Percentiles rank a stretch among this genome's conserved stretches.
These are phyloP conservation scores for Cantharis flavilabris DNA, from an alignment of 2,888 invertebrate genomes.

Conservation along the genomic window DNA sequence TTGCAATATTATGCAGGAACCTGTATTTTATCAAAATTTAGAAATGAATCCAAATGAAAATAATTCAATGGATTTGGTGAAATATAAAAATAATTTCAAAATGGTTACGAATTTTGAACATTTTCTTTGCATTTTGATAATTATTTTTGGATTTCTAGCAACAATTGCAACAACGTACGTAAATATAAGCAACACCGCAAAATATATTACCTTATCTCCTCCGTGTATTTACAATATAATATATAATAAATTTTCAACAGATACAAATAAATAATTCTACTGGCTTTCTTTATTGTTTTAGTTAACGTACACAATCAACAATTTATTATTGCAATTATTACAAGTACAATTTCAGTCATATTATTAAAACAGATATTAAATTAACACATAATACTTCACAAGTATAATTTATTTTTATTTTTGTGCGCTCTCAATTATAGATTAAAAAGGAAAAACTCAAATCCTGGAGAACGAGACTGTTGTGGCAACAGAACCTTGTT, in stretches of 20 bases:
- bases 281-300: conserved; percentile 7
- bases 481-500: conserved; percentile 59
- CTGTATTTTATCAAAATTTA: not conserved
- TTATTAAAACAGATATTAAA: conserved; percentile 25
- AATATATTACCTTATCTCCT: conserved; percentile 69
- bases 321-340: conserved; percentile 13
- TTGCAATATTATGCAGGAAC: not conserved
- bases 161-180: conserved; percentile 73
- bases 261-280: not conserved
- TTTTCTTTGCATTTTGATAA: conserved; percentile 59
- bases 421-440: conserved; percentile 40
- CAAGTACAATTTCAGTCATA: conserved; percentile 32
- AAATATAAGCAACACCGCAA: conserved; percentile 68
- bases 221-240: conserved; percentile 72
- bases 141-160: conserved; percentile 65
- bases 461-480: conserved; percentile 41
- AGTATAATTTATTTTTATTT: conserved; percentile 3
- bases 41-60: not conserved
- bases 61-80: not conserved
- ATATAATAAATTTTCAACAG: conserved; percentile 41
- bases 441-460: conserved; percentile 51
- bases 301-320: conserved; percentile 17
- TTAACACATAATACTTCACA: conserved; percentile 20
- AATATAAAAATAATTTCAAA: not conserved
- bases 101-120: conserved; percentile 32